Percentiles rank a stretch among this genome's conserved stretches.
phyloP scores from a whole-genome alignment of 2,113 vertebrate genomes.

The Dinomys branickii region DNA sequence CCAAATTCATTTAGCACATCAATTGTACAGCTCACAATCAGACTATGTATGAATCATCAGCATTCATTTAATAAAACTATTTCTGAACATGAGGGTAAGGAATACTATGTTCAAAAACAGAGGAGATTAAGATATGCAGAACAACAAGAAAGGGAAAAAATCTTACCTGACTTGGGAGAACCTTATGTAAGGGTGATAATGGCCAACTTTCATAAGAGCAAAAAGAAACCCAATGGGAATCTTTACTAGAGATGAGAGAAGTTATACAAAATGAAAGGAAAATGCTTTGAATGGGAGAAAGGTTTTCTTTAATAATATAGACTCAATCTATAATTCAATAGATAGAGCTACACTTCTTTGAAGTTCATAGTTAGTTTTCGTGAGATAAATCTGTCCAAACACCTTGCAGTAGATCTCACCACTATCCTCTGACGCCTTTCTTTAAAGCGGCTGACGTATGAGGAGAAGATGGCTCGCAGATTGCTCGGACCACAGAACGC shows the following conservation, averaged over 20 bases:
- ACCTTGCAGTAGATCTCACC: conserved; percentile 19
- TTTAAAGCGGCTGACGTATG: conserved; percentile 93
- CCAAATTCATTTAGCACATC: conserved; percentile 2
- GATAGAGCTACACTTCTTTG: not conserved
- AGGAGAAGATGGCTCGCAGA: conserved; percentile 97
- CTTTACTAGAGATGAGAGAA: not conserved
- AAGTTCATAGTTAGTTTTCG: not conserved
- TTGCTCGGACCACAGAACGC: conserved; percentile 94
- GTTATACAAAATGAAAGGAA: not conserved
- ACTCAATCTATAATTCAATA: not conserved
- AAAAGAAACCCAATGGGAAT: conserved; percentile 3
- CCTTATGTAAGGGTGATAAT: not conserved
- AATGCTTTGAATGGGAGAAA: conserved; percentile 17
- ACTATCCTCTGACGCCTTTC: not conserved
- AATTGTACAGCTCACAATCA: not conserved
- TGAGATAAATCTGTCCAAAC: not conserved
- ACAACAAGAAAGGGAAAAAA: not conserved
- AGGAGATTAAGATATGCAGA: not conserved
- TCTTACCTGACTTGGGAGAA: not conserved
- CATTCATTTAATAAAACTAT: conserved; percentile 17
- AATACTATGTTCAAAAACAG: not conserved
- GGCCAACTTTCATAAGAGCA: not conserved
- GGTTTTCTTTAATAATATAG: not conserved
- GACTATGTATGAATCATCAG: not conserved
- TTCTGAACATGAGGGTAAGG: not conserved